These are phyloP conservation scores for Paracyclopina nana DNA, from an alignment of 1,140 invertebrate genomes.

Conservation along the genomic window DNA sequence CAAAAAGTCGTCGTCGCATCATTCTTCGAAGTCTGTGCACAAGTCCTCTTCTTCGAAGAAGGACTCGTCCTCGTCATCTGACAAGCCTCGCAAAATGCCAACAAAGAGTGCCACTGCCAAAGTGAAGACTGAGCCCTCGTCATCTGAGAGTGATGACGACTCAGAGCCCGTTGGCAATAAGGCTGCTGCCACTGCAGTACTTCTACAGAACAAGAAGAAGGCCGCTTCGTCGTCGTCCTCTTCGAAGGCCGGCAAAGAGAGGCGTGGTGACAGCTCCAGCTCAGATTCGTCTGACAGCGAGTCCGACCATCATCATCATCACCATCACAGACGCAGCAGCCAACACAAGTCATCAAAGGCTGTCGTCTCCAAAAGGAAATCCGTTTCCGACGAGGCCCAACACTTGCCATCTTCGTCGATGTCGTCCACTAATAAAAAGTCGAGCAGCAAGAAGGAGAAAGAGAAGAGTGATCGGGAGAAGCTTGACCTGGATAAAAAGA, in stretches of 20 bases:
- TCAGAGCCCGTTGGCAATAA: conserved; percentile 3
- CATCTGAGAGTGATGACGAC: not conserved
- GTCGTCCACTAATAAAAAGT: no score
- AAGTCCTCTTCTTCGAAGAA: no score
- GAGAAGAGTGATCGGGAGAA: conserved; percentile 2
- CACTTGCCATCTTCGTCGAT: no score
- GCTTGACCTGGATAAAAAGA: not conserved
- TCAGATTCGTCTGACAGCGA: not conserved
- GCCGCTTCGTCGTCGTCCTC: not conserved
- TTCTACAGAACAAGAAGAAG: not conserved
- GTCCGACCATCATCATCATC: not conserved
- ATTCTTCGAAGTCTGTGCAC: no score
- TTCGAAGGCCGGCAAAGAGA: not conserved
- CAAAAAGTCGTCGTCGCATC: no score
- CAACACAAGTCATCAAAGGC: no score
- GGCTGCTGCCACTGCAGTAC: conserved; percentile 4
- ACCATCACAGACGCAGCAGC: not conserved
- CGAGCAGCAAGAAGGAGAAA: no score
- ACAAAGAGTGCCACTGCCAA: not conserved
- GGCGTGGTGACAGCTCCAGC: not conserved
- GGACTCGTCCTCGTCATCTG: not conserved
- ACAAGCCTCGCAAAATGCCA: not conserved
- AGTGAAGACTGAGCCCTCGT: conserved; percentile 7
- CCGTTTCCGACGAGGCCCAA: no score
- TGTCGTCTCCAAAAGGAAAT: no score